Evolutionary conservation across 2,888 invertebrate genomes (phyloP), one percentile per base, ranked within the genome.

Genomic region (Hyposoter didymator): DNA sequence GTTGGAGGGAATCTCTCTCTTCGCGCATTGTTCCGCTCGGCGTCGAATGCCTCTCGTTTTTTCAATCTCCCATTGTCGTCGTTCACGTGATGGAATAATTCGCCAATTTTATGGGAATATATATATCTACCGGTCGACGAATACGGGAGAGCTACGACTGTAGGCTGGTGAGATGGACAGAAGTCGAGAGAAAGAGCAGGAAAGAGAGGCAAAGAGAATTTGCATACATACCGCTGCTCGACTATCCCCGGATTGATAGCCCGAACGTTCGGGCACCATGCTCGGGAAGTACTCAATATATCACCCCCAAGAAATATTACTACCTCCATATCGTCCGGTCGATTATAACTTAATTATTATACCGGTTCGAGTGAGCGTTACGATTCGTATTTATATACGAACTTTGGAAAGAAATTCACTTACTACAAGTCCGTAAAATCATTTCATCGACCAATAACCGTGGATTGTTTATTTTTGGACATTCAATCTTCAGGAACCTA

Each of bases 91-190:
- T 86, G 86, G 88, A 87, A 90, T 91, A 89, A 89, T 91, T 89
- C 85, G 86, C 86, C 89, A 90, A 92, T 92, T 92, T 91, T 90
- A 90, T 89, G 90, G 90, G 89, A 90, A 45, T 52, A 67, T 52
- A 22, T 43, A 52, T 49, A 47, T 64, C 32, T 69, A 67, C 49
- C 14, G 43, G 39, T 19, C 32, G 49, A 64, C 64, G 64, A 64
- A 43, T 70, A 64, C 64, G 35, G 64, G 72, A 47, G 35, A 62
- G 39, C 39, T 79, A 32, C 43, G 28, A 55, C 45, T 35, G 35
- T 45, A 32, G 49, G 39, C 49, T 2, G 35, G 19, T 45, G 32
- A 47, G 43, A 43, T 59, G 17, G 47, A 70, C 39, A 59, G 64
- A 47, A 32, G 47, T 47, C 62, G 78, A 78, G 47, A 59, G 43